These are phyloP conservation scores for Zaprionus lachaisei DNA, from an alignment of 1,140 invertebrate genomes.

Conservation along the genomic window DNA sequence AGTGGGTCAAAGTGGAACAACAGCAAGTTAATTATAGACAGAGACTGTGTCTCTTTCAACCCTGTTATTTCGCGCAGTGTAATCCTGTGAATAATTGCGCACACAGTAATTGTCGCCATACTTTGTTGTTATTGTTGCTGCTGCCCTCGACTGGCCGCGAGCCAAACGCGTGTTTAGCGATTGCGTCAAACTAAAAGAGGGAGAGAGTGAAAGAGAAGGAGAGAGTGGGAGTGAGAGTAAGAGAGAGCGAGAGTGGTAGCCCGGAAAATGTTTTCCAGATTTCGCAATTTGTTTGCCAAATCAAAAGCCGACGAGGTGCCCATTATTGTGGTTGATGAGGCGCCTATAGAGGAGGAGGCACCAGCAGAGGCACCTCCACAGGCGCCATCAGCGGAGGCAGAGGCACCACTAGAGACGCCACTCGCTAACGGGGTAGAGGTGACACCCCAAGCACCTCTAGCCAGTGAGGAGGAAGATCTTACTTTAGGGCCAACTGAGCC, in stretches of 20 bases:
- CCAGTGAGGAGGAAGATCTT: conserved; percentile 64
- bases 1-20: conserved; percentile 59
- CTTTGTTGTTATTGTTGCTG: conserved; percentile 7
- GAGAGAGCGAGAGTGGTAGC: background rate
- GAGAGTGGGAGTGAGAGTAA: background rate
- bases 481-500: conserved; percentile 11
- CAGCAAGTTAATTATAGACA: conserved; percentile 46
- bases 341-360: conserved; percentile 11
- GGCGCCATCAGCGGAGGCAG: conserved; percentile 1
- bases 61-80: background rate
- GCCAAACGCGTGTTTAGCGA: conserved; percentile 71
- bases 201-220: conserved; percentile 24
- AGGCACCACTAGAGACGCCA: background rate
- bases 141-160: conserved; percentile 51
- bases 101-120: conserved; percentile 50
- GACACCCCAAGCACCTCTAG: conserved; percentile 43
- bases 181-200: conserved; percentile 67
- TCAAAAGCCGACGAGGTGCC: conserved; percentile 64
- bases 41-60: conserved; percentile 24
- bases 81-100: conserved; percentile 63
- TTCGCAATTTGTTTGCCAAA: conserved; percentile 81
- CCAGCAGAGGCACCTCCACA: background rate
- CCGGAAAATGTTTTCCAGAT: conserved; percentile 75
- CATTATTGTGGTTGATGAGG: conserved; percentile 59
- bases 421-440: no score